Base-by-base conservation (phyloP, 2,888 invertebrate genomes). In the Drosophila formosana region DNA sequence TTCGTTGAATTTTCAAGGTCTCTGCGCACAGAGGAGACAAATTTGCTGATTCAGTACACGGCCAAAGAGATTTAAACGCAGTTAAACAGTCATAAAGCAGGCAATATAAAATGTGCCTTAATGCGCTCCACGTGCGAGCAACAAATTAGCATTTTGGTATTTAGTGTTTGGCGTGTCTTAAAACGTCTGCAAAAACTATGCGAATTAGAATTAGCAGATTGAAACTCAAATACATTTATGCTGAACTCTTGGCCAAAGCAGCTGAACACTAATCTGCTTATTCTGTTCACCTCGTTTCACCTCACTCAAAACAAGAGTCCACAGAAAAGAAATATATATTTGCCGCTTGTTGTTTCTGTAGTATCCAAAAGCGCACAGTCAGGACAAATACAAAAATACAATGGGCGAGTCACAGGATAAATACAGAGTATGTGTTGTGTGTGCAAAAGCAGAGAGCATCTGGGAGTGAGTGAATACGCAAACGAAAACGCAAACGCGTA, bases 341-440 rank as follows among this genome's bases (percentile, higher is more conserved):
- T 8, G 7, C 28, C 55, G 26, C 41, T 45, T 58, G 37, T 64
- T 50, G 9, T 57, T 53, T 25, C 45, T 43, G 39, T 32, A 49
- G 13, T 6, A 43, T 46, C 53, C 62, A 80, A 80, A 87, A 82
- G 78, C 80, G 82, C 87, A 84, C 75, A 82, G 84, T 83, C 83
- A 84, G 80, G 80, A 69, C 73, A 83, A 76, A 78, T 39, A 62
- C 58, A 53, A 49, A 83, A 76, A 78, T 39, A 62, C 58, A 53
- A 49, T 25, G 56, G 51, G 32, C 46, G 41, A 30, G 50, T 60
- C 5, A 11, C 34, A 37, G 39, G 11, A 41, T n/a, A 5, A 25
- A 39, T n/a, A 41, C 41, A 13, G 11, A n/a, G 6, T 52, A 52
- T 39, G 37, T 47, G 13, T 23, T 52, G 5, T 53, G 46, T 53